These are phyloP conservation scores for Sceloporus undulatus DNA, from an alignment of 2,113 vertebrate genomes.

Conservation along the genomic window DNA sequence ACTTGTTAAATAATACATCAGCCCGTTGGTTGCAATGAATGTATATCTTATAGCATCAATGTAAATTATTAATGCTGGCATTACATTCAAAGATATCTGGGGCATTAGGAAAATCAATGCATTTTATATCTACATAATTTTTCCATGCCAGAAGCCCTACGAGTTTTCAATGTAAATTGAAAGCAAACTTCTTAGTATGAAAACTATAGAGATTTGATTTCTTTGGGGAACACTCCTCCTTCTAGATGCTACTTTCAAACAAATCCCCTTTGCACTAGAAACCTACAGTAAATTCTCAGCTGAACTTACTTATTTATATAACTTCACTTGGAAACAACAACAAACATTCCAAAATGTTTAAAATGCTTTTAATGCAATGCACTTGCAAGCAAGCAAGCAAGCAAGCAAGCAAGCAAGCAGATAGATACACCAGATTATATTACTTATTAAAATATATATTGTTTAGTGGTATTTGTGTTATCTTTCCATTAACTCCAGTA, in stretches of 20 bases:
- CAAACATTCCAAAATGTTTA: slow-evolving; percentile 13
- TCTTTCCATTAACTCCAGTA: too few relatives aligned
- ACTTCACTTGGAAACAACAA: slow-evolving; percentile 7
- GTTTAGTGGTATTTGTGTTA: too few relatives aligned
- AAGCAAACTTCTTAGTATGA: slow-evolving; percentile 34
- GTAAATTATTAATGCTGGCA: slow-evolving; percentile 33
- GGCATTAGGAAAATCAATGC: slow-evolving; percentile 39
- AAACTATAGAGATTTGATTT: slow-evolving; percentile 34
- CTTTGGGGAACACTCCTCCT: neutral
- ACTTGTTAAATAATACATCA: slow-evolving; percentile 37
- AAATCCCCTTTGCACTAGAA: slow-evolving; percentile 13
- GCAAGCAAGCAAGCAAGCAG: too few relatives aligned
- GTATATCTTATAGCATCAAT: slow-evolving; percentile 34
- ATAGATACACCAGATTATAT: slow-evolving; percentile 23
- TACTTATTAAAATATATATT: neutral
- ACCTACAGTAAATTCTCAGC: neutral
- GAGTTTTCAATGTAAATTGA: slow-evolving; percentile 33
- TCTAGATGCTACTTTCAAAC: neutral
- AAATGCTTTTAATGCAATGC: slow-evolving; percentile 19
- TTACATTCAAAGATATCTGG: slow-evolving; percentile 43
- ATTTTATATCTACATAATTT: slow-evolving; percentile 45
- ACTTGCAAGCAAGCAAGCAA: slow-evolving; percentile 1
- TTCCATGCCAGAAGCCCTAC: slow-evolving; percentile 45
- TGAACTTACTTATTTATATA: neutral
- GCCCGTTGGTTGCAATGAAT: slow-evolving; percentile 25